Evolutionary conservation across 1,140 invertebrate genomes (phyloP).

Genomic region (Glossosoma conforme): DNA sequence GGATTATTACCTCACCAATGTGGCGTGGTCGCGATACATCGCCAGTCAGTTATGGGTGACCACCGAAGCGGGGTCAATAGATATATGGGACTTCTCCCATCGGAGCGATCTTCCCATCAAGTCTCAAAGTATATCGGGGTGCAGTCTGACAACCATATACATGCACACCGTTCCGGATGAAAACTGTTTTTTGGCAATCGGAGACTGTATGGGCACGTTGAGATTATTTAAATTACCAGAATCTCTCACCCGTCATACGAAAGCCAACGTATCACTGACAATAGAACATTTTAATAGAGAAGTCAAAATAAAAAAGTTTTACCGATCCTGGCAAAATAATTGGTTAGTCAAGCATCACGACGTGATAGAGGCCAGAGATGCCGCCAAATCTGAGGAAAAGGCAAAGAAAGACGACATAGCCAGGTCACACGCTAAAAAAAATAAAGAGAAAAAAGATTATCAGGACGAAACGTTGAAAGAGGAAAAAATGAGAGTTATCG

Average conservation of each 20-base stretch:
- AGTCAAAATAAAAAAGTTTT: conserved; percentile 40
- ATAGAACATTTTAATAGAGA: conserved; percentile 41
- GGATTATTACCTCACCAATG: conserved; percentile 47
- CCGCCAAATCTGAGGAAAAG: conserved; percentile 38
- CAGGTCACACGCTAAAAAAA: conserved; percentile 24
- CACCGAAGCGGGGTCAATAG: conserved; percentile 50
- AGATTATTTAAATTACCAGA: conserved; percentile 53
- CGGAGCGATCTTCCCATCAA: conserved; percentile 48
- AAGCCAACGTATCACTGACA: conserved; percentile 34
- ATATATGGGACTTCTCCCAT: conserved; percentile 56
- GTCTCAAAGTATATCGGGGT: conserved; percentile 39
- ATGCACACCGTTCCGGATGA: conserved; percentile 46
- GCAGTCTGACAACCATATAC: conserved; percentile 47
- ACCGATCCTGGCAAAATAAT: conserved; percentile 41
- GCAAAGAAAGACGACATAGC: conserved; percentile 35
- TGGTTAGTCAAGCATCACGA: conserved; percentile 44
- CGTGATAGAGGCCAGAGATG: conserved; percentile 40
- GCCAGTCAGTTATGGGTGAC: conserved; percentile 49
- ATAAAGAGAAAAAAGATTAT: conserved; percentile 40
- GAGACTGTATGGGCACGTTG: conserved; percentile 57
- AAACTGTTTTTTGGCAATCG: conserved; percentile 51
- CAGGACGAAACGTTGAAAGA: conserved; percentile 37
- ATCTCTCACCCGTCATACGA: conserved; percentile 42
- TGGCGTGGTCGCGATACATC: conserved; percentile 47
- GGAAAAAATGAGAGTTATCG: conserved; percentile 38